Percentiles rank a stretch among this genome's conserved stretches.
Conservation (phyloP, 1,140 invertebrate genomes). For the Mycetomoellerius zeteki region DNA sequence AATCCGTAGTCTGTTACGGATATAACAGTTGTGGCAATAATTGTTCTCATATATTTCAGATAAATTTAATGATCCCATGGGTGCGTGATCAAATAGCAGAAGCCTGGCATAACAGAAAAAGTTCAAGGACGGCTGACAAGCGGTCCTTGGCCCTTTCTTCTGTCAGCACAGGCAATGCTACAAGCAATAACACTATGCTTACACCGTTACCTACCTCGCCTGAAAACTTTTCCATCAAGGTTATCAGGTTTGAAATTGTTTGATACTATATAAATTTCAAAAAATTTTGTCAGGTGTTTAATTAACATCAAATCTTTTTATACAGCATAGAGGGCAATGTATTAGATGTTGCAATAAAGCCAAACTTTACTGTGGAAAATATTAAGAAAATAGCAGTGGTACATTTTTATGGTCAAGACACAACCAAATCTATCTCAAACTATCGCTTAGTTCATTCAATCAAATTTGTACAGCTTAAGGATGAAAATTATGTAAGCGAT, state of each 20-base stretch:
- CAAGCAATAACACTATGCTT: conserved; percentile 73
- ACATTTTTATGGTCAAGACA: conserved; percentile 84
- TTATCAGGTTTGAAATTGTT: conserved; percentile 80
- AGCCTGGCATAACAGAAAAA: conserved; percentile 84
- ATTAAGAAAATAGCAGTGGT: conserved; percentile 83
- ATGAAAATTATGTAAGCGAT: conserved; percentile 79
- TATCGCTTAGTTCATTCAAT: conserved; percentile 82
- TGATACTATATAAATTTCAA: neutral
- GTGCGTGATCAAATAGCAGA: conserved; percentile 83
- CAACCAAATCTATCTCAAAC: conserved; percentile 72
- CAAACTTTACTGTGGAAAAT: conserved; percentile 82
- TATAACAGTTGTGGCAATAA: neutral
- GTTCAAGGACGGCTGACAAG: conserved; percentile 78
- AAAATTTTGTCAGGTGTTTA: neutral
- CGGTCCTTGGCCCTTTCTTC: conserved; percentile 78
- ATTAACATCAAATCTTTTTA: conserved; percentile 40
- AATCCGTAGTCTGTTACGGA: no score
- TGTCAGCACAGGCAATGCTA: conserved; percentile 71
- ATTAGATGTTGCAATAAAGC: conserved; percentile 77
- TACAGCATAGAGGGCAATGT: conserved; percentile 82
- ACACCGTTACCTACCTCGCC: conserved; percentile 73
- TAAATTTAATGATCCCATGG: conserved; percentile 85
- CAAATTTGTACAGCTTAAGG: conserved; percentile 80
- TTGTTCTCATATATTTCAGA: conserved; percentile 38
- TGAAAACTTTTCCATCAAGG: conserved; percentile 81